phyloP scores from a whole-genome alignment of 2,797 vertebrate species.

The Pterois miles region DNA sequence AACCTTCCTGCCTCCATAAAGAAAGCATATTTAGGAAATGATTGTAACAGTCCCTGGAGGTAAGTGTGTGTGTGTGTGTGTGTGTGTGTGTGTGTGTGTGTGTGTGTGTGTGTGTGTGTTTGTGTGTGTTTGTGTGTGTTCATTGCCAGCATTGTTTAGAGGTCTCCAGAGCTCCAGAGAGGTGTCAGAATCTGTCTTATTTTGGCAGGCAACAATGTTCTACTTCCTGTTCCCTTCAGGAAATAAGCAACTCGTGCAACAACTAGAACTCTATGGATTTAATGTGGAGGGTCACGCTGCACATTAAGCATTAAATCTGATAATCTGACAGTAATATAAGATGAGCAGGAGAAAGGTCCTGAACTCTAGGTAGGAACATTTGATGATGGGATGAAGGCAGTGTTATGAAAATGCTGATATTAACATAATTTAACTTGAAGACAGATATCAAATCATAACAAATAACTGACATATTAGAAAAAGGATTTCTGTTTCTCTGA shows the following conservation, averaged over 20 bases:
- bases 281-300: conserved; percentile 30
- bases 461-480: too few relatives aligned
- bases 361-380: background rate
- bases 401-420: background rate
- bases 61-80: background rate
- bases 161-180: conserved; percentile 5
- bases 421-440: too few relatives aligned
- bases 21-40: background rate
- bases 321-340: conserved; percentile 4
- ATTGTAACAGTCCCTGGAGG: conserved; percentile 3
- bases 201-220: background rate
- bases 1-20: conserved; percentile 1
- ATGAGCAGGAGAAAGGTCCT: background rate
- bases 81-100: background rate
- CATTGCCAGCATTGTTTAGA: conserved; percentile 30
- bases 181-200: background rate
- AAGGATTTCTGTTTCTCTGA: too few relatives aligned
- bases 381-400: background rate
- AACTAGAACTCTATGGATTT: conserved; percentile 31
- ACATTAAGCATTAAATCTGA: conserved; percentile 12
- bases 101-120: background rate
- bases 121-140: background rate
- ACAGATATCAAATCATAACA: too few relatives aligned
- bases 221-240: conserved; percentile 27
- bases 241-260: conserved; percentile 27